These are phyloP conservation scores for Apodemus agrarius DNA, from an alignment of 2,797 vertebrate genomes.

Conservation along the genomic window DNA sequence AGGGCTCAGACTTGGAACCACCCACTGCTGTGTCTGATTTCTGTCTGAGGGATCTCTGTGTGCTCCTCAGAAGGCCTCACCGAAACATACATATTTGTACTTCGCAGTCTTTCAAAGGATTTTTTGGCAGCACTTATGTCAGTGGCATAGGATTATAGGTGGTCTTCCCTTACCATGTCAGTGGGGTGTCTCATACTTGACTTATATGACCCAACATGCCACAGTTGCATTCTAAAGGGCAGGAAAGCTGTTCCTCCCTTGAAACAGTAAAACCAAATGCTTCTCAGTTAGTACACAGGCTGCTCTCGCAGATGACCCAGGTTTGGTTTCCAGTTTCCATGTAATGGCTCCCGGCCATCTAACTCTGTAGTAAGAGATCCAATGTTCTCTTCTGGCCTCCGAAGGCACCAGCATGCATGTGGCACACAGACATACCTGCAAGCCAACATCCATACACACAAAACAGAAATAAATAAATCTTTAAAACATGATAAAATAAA, in stretches of 20 bases:
- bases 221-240: neutral
- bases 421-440: neutral
- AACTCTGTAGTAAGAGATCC: neutral
- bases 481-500: neutral
- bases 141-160: conserved; percentile 27
- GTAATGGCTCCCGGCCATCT: neutral
- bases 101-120: neutral
- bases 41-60: neutral
- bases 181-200: conserved; percentile 25
- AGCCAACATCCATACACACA: neutral
- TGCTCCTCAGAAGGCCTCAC: neutral
- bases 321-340: neutral
- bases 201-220: neutral
- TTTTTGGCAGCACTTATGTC: conserved; percentile 25
- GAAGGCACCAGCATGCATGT: neutral
- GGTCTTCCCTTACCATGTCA: conserved; percentile 20
- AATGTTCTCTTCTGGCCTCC: neutral
- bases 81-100: conserved; percentile 3
- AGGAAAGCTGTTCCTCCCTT: neutral
- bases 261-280: conserved; percentile 49
- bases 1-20: neutral
- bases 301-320: neutral
- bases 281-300: neutral
- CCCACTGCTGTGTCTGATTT: neutral
- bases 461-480: neutral